These are phyloP conservation scores for Muntiacus reevesi DNA, from an alignment of 2,113 vertebrate genomes.

Conservation along the genomic window DNA sequence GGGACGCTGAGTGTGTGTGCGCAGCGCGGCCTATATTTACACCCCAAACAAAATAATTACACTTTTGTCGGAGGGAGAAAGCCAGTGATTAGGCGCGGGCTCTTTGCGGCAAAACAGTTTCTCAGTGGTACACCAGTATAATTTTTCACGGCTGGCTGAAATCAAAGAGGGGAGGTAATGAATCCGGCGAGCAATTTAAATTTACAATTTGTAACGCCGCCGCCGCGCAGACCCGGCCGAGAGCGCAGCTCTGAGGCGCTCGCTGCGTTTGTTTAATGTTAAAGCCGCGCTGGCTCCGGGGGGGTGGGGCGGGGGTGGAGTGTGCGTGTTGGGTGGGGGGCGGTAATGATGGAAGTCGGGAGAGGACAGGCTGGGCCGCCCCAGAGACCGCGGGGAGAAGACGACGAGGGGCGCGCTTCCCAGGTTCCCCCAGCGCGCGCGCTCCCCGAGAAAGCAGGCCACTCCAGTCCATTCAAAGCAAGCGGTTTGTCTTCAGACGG, in stretches of 20 bases:
- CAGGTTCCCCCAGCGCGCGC: neutral
- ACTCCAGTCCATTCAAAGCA: neutral
- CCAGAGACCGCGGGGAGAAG: neutral
- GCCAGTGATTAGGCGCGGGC: conserved; percentile 83
- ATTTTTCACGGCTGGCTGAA: conserved; percentile 90
- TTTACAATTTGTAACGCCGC: conserved; percentile 90
- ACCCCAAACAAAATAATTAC: conserved; percentile 88
- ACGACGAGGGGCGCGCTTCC: neutral
- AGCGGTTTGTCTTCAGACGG: neutral
- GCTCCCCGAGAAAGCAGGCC: neutral
- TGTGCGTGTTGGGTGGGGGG: neutral
- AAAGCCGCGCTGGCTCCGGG: conserved; percentile 76
- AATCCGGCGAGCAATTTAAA: conserved; percentile 90
- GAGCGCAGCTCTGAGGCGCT: conserved; percentile 81
- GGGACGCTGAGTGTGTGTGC: conserved; percentile 78
- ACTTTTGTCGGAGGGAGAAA: conserved; percentile 84
- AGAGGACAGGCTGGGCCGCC: neutral
- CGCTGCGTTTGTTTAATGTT: conserved; percentile 90
- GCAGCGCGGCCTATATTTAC: conserved; percentile 84
- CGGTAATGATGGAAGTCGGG: conserved; percentile 34
- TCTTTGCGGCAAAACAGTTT: conserved; percentile 86
- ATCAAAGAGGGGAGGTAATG: conserved; percentile 89
- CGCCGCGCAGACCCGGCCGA: conserved; percentile 83
- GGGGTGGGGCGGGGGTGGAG: neutral
- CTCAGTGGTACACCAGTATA: conserved; percentile 88